Base-by-base conservation (phyloP, 2,797 vertebrate genomes). In the Phrynocephalus vlangalii region DNA sequence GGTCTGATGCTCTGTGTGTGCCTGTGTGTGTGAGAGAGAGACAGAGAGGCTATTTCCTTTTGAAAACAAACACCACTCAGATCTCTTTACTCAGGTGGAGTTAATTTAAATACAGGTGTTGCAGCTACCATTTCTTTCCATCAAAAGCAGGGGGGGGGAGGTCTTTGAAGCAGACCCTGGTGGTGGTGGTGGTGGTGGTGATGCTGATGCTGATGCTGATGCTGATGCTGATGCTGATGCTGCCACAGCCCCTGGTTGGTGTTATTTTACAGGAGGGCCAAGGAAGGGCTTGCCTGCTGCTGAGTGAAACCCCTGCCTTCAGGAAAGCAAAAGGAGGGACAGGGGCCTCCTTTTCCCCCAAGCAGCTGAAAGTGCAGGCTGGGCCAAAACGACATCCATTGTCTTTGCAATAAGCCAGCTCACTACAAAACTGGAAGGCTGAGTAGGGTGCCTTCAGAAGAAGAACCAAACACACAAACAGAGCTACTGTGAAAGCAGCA, bases 71-170 rank as follows among this genome's bases (percentile, higher is more conserved):
- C 7, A 15, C 15, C 5, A 44, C 70, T 78, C 26, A 22, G 15
- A 20, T 38, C 70, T 66, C 87, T 88, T 75, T 84, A 81, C 70
- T 80, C 60, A 68, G 66, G n/a, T 60, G 63, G 79, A 76, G 63
- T 52, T 87, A 33, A 81, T 85, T 85, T 81, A 75, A 75, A 85
- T 81, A 56, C 83, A 80, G 83, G 83, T 85, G 83, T 80, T 81
- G 56, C 82, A 77, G 52, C 85, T 67, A 56, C 73, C 73, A 67
- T 88, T 22, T 66, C 33, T 72, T 79, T 79, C 60, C 73, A 73
- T 38, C 70, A 33, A 50, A 16, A 67, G 22, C 16, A 68, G 16
- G 30, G 24, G 10, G 2, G 77, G 68, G 78, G 87, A 9, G 87
- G 77, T 33, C 24, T 84, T 15, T 22, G 70, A 30, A 22, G 33